A percentile compares a stretch with the other conserved stretches of the same genome.
Evolutionary conservation across 2,797 vertebrate genomes (phyloP).

Genomic region (Podarcis siculus): DNA sequence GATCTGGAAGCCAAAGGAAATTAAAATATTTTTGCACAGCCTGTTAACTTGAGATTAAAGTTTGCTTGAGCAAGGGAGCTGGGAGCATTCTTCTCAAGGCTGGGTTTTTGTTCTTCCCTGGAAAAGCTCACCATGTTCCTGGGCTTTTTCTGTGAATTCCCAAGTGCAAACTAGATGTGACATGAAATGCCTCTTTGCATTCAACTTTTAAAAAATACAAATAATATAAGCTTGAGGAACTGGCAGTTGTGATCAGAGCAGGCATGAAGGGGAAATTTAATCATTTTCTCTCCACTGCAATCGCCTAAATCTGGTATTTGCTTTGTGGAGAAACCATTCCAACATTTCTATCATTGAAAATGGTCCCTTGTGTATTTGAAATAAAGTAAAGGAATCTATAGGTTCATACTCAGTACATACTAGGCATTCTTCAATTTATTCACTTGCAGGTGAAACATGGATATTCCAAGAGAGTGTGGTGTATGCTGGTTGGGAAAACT

Average conservation of each 20-base stretch:
- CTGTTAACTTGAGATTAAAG: not conserved
- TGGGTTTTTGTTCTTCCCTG: not conserved
- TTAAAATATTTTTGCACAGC: not conserved
- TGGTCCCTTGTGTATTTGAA: not conserved
- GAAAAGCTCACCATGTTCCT: not conserved
- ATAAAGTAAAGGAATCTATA: constrained; percentile 22
- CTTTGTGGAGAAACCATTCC: not conserved
- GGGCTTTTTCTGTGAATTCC: not conserved
- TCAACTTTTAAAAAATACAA: not conserved
- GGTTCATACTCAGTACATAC: constrained; percentile 39
- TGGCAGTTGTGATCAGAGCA: not conserved
- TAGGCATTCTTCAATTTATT: not conserved
- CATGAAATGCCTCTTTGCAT: not conserved
- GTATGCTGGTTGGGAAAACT: constrained; percentile 89
- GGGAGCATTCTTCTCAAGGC: not conserved
- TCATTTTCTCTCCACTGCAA: not conserved
- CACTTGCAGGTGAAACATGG: constrained; percentile 93
- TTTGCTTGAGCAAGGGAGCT: not conserved
- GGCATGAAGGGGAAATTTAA: not conserved
- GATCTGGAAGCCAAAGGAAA: not conserved
- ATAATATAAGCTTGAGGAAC: not conserved
- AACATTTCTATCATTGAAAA: not conserved
- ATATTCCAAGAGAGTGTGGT: constrained; percentile 96
- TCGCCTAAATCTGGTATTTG: not conserved
- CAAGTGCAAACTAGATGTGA: not conserved